Evolutionary conservation across 1,140 invertebrate species (phyloP), one percentile per base, ranked within the genome.

Genomic region (Cydia fagiglandana): DNA sequence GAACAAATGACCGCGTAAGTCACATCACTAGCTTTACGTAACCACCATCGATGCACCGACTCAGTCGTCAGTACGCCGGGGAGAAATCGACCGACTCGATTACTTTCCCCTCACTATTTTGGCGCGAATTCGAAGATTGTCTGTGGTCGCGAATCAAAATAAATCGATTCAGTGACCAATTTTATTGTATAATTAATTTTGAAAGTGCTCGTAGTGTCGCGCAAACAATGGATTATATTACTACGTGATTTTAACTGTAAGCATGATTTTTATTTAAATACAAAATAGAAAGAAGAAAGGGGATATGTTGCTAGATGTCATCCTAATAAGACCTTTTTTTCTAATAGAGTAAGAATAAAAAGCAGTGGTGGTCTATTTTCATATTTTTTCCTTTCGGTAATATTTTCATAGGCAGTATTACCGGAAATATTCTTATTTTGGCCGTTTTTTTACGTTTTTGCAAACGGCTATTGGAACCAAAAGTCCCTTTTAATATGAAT

Each of bases 71-170:
- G 75, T 75, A 77, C 75, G 82, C 64, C 79, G 77, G 79, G 79
- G 87, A 83, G 87, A 88, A 89, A 88, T 87, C 87, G 82, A 84
- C 80, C 84, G 85, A 78, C 77, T 73, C 68, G 75, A 70, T 56
- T 81, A 81, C 86, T 89, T 89, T 89, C 87, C 83, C 86, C 80
- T 80, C 82, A 84, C 85, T 86, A 85, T 64, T 70, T 70, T 70
- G 66, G 66, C 66, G 66, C 30, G 77, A 76, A 79, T 77, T 79
- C 79, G 75, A 74, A 66, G 64, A 76, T 76, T 73, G 77, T 80
- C 77, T 81, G 77, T 70, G 66, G 34, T 41, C 2, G 30, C 7
- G n/a, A 12, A 15, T 47, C 13, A 15, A 45, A 45, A 47, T 64
- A 4, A 64, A 64, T 28, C 64, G 15, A 28, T 64, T 17, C 64